Percentiles rank a stretch among this genome's conserved stretches.
Conservation (phyloP, 2,888 invertebrate genomes). For the Andrena hattorfiana region DNA sequence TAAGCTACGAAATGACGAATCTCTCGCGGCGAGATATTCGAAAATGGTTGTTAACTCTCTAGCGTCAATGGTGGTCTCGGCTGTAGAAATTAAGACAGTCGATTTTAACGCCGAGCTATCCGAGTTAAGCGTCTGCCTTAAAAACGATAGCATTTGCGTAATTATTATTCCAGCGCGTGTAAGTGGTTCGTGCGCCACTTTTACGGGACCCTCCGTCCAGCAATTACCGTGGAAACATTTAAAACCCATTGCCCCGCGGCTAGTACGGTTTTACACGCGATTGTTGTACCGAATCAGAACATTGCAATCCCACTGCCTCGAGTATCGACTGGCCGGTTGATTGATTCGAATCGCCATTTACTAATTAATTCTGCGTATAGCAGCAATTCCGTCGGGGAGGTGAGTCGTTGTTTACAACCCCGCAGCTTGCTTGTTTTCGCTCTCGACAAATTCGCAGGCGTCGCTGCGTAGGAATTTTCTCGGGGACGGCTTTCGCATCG, state of each 20-base stretch:
- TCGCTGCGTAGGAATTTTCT: constrained; percentile 8
- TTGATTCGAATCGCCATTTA: not conserved
- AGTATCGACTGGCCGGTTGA: not conserved
- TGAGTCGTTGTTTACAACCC: not conserved
- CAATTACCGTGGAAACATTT: constrained; percentile 19
- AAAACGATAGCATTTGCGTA: not conserved
- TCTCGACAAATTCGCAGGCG: not conserved
- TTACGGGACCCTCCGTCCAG: not conserved
- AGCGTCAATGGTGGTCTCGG: not conserved
- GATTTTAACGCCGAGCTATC: not conserved
- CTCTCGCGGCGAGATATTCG: not conserved
- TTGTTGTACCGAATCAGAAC: not conserved
- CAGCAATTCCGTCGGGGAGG: too few relatives aligned
- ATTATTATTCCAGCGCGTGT: not conserved
- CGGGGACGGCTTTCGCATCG: constrained; percentile 39
- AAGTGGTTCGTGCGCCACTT: not conserved
- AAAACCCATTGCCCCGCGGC: constrained; percentile 1
- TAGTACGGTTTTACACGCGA: not conserved
- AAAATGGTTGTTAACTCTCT: not conserved
- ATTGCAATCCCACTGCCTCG: not conserved
- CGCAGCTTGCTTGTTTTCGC: not conserved
- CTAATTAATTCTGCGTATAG: not conserved
- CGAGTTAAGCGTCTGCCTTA: not conserved
- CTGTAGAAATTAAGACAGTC: not conserved
- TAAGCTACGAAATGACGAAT: not conserved